Conservation (phyloP, 2,888 invertebrate species). For the Sussaba pulchella region DNA sequence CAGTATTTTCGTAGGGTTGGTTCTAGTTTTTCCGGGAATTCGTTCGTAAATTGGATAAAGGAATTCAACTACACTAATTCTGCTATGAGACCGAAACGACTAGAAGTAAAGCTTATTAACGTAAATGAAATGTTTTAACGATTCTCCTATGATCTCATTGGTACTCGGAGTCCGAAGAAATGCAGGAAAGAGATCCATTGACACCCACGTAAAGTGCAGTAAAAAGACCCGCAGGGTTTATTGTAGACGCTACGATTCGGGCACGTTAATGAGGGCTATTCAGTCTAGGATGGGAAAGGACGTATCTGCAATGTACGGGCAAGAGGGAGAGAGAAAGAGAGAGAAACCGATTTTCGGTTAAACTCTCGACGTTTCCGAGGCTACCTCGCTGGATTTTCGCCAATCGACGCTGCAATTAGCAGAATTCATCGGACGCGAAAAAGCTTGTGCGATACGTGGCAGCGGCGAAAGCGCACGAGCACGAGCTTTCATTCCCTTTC, state of each 20-base stretch:
- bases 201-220: constrained; percentile 3
- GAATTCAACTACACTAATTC: not conserved
- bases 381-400: constrained; percentile 74
- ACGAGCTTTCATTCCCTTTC: constrained; percentile 60
- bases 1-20: not conserved
- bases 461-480: constrained; percentile 56
- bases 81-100: not conserved
- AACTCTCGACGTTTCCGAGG: constrained; percentile 57
- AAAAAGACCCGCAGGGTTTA: constrained; percentile 6
- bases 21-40: not conserved
- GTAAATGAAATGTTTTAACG: constrained; percentile 39
- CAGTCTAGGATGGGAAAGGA: constrained; percentile 52
- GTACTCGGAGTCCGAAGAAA: constrained; percentile 18
- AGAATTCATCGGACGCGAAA: constrained; percentile 76
- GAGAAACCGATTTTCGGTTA: constrained; percentile 42
- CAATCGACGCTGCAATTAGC: constrained; percentile 80
- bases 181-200: constrained; percentile 14
- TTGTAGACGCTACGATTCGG: constrained; percentile 46
- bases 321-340: constrained; percentile 23
- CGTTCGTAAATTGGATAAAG: not conserved
- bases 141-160: constrained; percentile 31
- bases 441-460: constrained; percentile 40
- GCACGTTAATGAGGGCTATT: constrained; percentile 65
- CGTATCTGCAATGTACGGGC: constrained; percentile 20
- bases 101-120: not conserved